phyloP scores from a whole-genome alignment of 2,888 invertebrate genomes.

The Strigamia crassipes region DNA sequence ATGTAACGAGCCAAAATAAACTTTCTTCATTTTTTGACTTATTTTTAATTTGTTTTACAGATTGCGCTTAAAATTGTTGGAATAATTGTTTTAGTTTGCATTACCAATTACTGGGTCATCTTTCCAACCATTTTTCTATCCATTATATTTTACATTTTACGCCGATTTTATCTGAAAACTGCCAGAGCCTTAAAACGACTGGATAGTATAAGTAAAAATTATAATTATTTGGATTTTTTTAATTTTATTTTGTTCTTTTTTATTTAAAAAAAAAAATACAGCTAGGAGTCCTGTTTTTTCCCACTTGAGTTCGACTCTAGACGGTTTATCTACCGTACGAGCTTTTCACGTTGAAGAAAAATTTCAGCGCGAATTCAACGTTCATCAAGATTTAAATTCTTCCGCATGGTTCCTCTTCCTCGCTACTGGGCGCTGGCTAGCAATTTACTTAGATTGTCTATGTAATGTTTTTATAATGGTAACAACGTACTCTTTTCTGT shows the following conservation, averaged over 20 bases:
- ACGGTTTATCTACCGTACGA: constrained; percentile 88
- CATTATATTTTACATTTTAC: constrained; percentile 73
- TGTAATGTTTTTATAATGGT: constrained; percentile 83
- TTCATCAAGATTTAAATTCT: constrained; percentile 71
- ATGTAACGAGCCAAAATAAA: constrained; percentile 51
- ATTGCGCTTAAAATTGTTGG: constrained; percentile 58
- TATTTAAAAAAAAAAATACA: constrained; percentile 57
- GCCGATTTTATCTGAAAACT: constrained; percentile 77
- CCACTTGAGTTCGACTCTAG: constrained; percentile 84
- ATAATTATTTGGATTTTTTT: too few species aligned
- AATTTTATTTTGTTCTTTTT: background rate
- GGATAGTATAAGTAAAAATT: constrained; percentile 63
- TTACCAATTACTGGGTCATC: constrained; percentile 75
- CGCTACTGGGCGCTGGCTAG: constrained; percentile 87
- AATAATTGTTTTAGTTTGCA: constrained; percentile 68
- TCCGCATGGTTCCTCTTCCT: constrained; percentile 92
- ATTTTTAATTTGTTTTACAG: constrained; percentile 48
- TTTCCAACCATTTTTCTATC: constrained; percentile 73
- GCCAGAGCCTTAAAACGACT: constrained; percentile 74
- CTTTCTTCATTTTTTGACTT: background rate
- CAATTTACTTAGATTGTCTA: constrained; percentile 87
- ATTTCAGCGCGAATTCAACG: constrained; percentile 65
- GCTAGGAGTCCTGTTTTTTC: constrained; percentile 94
- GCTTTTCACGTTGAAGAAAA: constrained; percentile 81
- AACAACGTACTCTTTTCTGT: constrained; percentile 83